Evolutionary conservation across 1,140 invertebrate genomes (phyloP).

Genomic region (Aleiodes sp.): DNA sequence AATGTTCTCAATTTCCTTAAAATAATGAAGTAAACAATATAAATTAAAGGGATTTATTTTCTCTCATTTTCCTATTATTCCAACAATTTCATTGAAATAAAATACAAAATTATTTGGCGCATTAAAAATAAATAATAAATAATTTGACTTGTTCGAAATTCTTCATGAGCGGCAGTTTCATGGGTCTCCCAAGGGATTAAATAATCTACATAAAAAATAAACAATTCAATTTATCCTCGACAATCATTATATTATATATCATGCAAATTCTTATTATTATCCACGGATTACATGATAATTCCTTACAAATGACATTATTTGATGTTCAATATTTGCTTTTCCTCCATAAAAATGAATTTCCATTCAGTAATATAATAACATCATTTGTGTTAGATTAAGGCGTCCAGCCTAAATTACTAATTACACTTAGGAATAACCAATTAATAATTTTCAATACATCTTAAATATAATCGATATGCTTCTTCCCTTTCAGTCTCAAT

Average conservation of each 20-base stretch:
- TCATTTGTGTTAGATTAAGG: background rate
- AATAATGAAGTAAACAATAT: too few relatives aligned
- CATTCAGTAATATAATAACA: background rate
- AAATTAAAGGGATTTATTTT: too few relatives aligned
- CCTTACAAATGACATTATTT: background rate
- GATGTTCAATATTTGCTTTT: background rate
- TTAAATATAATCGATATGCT: background rate
- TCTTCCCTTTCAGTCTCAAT: background rate
- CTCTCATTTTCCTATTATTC: background rate
- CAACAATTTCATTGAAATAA: conserved; percentile 1
- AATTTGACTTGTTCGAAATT: too few relatives aligned
- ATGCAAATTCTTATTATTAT: conserved; percentile 1
- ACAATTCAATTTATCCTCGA: background rate
- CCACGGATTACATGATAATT: conserved; percentile 1
- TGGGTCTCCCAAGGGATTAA: background rate
- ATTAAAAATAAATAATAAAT: background rate
- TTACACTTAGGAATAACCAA: conserved; percentile 2
- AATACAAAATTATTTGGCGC: background rate
- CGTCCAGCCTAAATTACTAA: conserved; percentile 1
- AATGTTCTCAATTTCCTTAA: too few relatives aligned
- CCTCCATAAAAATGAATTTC: too few relatives aligned
- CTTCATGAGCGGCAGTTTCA: background rate
- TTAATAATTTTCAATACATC: background rate
- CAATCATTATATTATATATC: background rate
- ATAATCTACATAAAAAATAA: background rate